Conservation (phyloP, 1,140 invertebrate species). For the Drosophila pandora region DNA sequence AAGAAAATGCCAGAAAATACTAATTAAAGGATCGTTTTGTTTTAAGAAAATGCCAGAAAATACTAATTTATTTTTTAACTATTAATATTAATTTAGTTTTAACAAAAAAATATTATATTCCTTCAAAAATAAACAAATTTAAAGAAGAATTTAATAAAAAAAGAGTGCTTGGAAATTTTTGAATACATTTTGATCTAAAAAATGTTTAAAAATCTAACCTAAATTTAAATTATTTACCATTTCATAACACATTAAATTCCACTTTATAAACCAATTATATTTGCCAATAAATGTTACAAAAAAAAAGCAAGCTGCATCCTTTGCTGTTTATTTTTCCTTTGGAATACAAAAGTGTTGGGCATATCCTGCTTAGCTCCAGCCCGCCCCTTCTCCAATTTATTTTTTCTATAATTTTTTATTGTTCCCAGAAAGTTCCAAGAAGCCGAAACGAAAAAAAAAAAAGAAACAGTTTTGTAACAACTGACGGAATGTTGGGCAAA, state of each 20-base stretch:
- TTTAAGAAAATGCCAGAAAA: too few species aligned
- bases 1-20: too few species aligned
- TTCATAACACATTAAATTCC: not conserved
- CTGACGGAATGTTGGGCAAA: conserved; percentile 47
- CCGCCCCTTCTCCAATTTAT: not conserved
- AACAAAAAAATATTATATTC: too few species aligned
- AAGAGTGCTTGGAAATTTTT: too few species aligned
- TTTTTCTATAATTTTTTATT: conserved; percentile 25
- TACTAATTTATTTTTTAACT: too few species aligned
- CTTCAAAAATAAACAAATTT: too few species aligned
- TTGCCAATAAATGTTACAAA: not conserved
- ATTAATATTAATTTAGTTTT: too few species aligned
- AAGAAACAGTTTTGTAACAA: conserved; percentile 53
- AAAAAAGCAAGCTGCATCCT: conserved; percentile 12
- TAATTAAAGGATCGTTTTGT: not conserved
- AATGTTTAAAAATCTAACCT: too few species aligned
- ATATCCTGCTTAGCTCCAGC: conserved; percentile 31
- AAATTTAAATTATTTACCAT: not conserved
- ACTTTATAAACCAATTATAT: not conserved
- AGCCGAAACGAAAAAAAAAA: not conserved
- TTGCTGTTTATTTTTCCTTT: conserved; percentile 3
- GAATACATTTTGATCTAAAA: too few species aligned
- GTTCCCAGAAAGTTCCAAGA: conserved; percentile 25
- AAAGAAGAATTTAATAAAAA: too few species aligned
- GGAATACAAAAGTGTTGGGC: conserved; percentile 22